These are phyloP conservation scores for Otocyon megalotis DNA, from an alignment of 2,113 vertebrate species.

Conservation along the genomic window DNA sequence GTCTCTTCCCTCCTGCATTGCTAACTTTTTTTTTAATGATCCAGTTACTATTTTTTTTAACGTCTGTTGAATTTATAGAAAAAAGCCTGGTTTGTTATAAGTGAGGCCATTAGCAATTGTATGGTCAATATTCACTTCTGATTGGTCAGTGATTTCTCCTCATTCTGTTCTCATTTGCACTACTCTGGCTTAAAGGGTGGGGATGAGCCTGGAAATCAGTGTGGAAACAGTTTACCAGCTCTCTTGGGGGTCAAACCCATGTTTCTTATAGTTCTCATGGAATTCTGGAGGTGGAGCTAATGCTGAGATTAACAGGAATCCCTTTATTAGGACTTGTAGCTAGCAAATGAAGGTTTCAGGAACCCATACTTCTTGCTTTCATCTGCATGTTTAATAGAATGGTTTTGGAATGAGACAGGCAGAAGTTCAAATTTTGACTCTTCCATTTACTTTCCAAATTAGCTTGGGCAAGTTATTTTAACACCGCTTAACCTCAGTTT, in stretches of 20 bases:
- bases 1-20: background rate
- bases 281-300: background rate
- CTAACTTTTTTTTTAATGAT: background rate
- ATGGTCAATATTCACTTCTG: background rate
- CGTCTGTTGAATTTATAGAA: background rate
- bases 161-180: background rate
- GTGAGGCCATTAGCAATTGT: background rate
- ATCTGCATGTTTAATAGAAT: background rate
- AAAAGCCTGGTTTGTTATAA: background rate
- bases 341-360: background rate
- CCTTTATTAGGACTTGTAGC: background rate
- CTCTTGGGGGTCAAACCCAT: background rate
- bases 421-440: conserved; percentile 44
- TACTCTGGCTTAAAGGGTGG: background rate
- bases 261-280: background rate
- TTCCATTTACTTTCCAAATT: conserved; percentile 37
- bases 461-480: conserved; percentile 1
- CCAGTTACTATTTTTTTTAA: background rate
- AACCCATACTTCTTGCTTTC: background rate
- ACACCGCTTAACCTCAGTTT: conserved; percentile 7
- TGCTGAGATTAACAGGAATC: background rate
- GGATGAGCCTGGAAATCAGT: background rate
- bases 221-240: background rate
- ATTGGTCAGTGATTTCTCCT: background rate
- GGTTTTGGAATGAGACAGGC: background rate